Conservation (phyloP, 2,797 vertebrate species). For the Spinibarbus caldwelli region DNA sequence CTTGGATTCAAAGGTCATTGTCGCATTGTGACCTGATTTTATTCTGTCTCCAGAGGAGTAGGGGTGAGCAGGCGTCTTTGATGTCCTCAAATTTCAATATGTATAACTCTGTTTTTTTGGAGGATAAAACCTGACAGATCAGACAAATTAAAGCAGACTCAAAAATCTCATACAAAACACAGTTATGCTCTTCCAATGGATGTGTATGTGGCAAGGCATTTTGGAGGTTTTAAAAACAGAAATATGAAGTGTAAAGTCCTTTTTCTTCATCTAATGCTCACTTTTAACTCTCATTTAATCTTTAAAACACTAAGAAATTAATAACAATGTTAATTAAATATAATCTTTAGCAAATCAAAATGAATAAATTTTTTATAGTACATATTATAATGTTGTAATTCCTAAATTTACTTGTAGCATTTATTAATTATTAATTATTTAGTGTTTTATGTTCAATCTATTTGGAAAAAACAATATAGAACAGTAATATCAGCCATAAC, state of each 20-base stretch:
- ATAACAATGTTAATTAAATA: background rate
- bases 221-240: background rate
- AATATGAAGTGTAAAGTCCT: background rate
- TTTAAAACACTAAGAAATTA: background rate
- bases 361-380: background rate
- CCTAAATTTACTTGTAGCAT: background rate
- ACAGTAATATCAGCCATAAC: background rate
- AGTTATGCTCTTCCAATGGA: background rate
- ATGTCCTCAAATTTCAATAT: constrained; percentile 18
- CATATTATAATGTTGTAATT: background rate
- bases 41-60: constrained; percentile 9
- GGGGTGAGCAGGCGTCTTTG: background rate
- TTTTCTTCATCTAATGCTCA: background rate
- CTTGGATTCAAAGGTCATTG: constrained; percentile 46
- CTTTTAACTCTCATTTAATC: background rate
- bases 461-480: background rate
- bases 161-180: background rate
- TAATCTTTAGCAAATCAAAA: background rate
- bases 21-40: constrained; percentile 41
- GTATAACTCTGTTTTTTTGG: constrained; percentile 11
- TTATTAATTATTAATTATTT: background rate
- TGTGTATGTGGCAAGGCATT: background rate
- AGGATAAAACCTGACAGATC: background rate
- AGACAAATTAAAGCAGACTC: background rate
- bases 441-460: background rate